Evolutionary conservation across 2,797 vertebrate species (phyloP).

Genomic region (Calcarius lapponicus): DNA sequence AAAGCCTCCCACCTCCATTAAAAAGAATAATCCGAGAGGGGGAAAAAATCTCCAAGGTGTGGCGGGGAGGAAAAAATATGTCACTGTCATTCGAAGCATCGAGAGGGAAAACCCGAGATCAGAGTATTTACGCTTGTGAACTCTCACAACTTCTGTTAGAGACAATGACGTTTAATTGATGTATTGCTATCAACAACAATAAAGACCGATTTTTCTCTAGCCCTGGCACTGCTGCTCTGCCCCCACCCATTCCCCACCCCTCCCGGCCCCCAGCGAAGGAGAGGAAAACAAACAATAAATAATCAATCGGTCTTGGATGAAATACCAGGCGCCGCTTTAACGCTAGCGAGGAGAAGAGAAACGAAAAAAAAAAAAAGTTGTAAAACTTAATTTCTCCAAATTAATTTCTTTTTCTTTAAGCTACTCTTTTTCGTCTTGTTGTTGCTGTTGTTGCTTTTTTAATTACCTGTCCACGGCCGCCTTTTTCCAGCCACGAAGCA

Average conservation of each 20-base stretch:
- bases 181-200: slow-evolving; percentile 73
- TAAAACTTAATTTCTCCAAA: slow-evolving; percentile 56
- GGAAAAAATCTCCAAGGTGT: not conserved
- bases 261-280: slow-evolving; percentile 53
- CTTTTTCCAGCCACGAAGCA: slow-evolving; percentile 29
- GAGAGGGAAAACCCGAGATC: slow-evolving; percentile 30
- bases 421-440: not conserved
- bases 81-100: slow-evolving; percentile 40
- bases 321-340: slow-evolving; percentile 12
- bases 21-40: not conserved
- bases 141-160: slow-evolving; percentile 67
- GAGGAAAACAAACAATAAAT: slow-evolving; percentile 78
- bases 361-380: slow-evolving; percentile 69
- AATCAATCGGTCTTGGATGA: slow-evolving; percentile 46
- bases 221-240: slow-evolving; percentile 55
- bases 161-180: slow-evolving; percentile 77
- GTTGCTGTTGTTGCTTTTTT: slow-evolving; percentile 39
- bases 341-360: slow-evolving; percentile 39
- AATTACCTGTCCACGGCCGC: slow-evolving; percentile 26
- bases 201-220: slow-evolving; percentile 70
- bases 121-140: slow-evolving; percentile 54
- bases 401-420: slow-evolving; percentile 36
- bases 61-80: slow-evolving; percentile 24
- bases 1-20: slow-evolving; percentile 43
- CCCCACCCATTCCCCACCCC: slow-evolving; percentile 49